Evolutionary conservation across 1,140 invertebrate species (phyloP).

Genomic region (Drosophila paulistorum): DNA sequence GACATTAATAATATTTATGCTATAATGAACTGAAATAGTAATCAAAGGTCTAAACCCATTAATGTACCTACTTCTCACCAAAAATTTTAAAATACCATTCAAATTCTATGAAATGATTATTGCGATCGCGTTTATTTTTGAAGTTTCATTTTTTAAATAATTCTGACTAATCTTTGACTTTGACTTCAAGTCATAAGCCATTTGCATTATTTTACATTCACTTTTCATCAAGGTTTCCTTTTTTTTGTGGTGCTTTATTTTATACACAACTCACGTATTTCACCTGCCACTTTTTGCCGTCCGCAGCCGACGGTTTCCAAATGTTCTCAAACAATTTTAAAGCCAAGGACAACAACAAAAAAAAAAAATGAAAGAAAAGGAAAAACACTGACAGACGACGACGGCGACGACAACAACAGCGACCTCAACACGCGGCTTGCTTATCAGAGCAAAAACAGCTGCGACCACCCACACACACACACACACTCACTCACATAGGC

Average conservation of each 20-base stretch:
- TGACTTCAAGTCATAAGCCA: conserved; percentile 9
- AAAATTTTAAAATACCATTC: too few species aligned
- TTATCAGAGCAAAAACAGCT: conserved; percentile 73
- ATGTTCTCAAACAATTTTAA: conserved; percentile 51
- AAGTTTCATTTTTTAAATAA: not conserved
- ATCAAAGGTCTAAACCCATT: too few species aligned
- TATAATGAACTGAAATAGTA: too few species aligned
- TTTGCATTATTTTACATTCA: conserved; percentile 21
- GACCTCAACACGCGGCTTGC: conserved; percentile 61
- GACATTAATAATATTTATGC: too few species aligned
- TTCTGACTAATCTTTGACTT: conserved; percentile 10
- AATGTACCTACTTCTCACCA: too few species aligned
- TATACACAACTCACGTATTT: conserved; percentile 54
- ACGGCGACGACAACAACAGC: conserved; percentile 38
- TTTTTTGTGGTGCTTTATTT: conserved; percentile 12
- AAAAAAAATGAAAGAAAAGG: conserved; percentile 41
- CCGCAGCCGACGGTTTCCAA: conserved; percentile 43
- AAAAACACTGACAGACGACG: conserved; percentile 39
- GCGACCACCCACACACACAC: conserved; percentile 40
- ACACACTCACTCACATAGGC: not conserved
- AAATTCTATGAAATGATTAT: not conserved
- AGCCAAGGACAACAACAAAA: conserved; percentile 24
- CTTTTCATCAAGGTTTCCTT: conserved; percentile 12
- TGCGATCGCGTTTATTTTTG: not conserved
- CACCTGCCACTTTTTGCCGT: conserved; percentile 61